These are phyloP conservation scores for Lasioglossum lativentre DNA, from an alignment of 2,888 invertebrate genomes.

Conservation along the genomic window DNA sequence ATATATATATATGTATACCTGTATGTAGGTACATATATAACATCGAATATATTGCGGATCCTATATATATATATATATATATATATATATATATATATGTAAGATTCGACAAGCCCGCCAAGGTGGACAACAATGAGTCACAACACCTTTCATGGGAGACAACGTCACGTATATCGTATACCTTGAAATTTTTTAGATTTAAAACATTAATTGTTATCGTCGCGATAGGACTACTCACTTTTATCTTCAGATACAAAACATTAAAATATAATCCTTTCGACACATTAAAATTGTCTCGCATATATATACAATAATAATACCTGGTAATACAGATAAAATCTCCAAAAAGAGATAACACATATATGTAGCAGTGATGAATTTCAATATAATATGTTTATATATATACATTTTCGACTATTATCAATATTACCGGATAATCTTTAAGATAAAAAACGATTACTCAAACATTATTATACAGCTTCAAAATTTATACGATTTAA, in stretches of 20 bases:
- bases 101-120: slow-evolving; percentile 61
- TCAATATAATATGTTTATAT: too few relatives aligned
- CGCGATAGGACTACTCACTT: background rate
- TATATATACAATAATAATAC: background rate
- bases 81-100: too few relatives aligned
- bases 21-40: too few relatives aligned
- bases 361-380: too few relatives aligned
- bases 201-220: slow-evolving; percentile 6
- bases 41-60: slow-evolving; percentile 9
- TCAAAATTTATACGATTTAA: background rate
- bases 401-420: too few relatives aligned
- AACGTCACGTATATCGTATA: slow-evolving; percentile 35
- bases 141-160: slow-evolving; percentile 52
- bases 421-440: too few relatives aligned
- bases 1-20: too few relatives aligned
- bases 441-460: too few relatives aligned
- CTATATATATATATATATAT: background rate
- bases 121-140: slow-evolving; percentile 72
- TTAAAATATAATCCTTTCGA: background rate
- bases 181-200: slow-evolving; percentile 27
- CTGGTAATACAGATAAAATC: background rate
- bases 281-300: slow-evolving; percentile 8
- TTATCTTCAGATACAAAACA: background rate
- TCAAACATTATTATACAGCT: too few relatives aligned
- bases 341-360: too few relatives aligned